Percentiles rank a stretch among this genome's conserved stretches.
Conservation (phyloP, 2,113 vertebrate genomes). For the Gadus macrocephalus region DNA sequence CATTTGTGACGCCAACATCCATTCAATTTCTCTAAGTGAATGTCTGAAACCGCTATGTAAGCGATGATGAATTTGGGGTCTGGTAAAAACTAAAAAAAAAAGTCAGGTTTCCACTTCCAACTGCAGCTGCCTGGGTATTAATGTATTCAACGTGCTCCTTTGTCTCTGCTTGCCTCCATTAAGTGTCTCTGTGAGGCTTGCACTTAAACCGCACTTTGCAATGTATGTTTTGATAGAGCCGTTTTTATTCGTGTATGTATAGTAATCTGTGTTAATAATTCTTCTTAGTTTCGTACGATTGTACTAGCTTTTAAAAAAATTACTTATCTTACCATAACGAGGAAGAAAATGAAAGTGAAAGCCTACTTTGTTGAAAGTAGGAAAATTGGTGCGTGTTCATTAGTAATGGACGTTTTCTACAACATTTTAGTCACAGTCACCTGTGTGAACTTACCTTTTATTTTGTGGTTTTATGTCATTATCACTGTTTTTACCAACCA, state of each 20-base stretch:
- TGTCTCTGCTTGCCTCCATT: constrained; percentile 35
- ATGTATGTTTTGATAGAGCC: constrained; percentile 42
- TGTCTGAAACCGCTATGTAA: constrained; percentile 12
- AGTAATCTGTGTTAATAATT: constrained; percentile 42
- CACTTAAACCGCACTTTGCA: constrained; percentile 55
- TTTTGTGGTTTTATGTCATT: no score
- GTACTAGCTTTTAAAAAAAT: constrained; percentile 50
- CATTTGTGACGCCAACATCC: constrained; percentile 21
- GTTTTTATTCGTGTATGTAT: constrained; percentile 42
- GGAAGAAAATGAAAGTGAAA: constrained; percentile 44
- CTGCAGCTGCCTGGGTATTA: not conserved
- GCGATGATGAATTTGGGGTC: constrained; percentile 11
- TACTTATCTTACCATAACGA: constrained; percentile 44
- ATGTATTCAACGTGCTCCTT: constrained; percentile 39
- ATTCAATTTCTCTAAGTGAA: constrained; percentile 1
- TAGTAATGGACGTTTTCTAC: constrained; percentile 40
- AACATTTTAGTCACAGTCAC: no score
- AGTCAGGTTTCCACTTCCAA: constrained; percentile 14
- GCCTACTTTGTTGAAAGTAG: constrained; percentile 41
- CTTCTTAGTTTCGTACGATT: constrained; percentile 44
- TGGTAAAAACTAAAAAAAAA: constrained; percentile 20
- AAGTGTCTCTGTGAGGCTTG: constrained; percentile 42
- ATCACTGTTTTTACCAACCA: no score
- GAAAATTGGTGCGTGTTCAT: constrained; percentile 34
- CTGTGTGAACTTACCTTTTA: no score